phyloP scores from a whole-genome alignment of 2,888 invertebrate genomes.

The Sinelater perroti region DNA sequence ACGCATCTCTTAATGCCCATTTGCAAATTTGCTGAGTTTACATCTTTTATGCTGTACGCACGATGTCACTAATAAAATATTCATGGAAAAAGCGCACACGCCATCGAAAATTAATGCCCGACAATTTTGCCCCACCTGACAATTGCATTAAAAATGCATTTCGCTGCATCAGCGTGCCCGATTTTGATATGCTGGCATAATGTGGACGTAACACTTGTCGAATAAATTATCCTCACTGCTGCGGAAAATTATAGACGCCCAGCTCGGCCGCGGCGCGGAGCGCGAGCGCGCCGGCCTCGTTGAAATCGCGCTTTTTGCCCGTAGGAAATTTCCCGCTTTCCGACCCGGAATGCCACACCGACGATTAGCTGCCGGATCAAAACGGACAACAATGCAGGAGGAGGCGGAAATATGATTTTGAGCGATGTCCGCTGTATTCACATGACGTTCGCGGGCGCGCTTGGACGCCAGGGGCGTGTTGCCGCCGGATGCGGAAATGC shows the following conservation, averaged over 20 bases:
- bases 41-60: slow-evolving; percentile 6
- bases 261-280: no score
- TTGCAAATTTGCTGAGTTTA: slow-evolving; percentile 11
- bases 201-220: not conserved
- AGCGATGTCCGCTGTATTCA: slow-evolving; percentile 23
- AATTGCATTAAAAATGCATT: slow-evolving; percentile 13
- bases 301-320: slow-evolving; percentile 2
- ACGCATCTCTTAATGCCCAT: no score
- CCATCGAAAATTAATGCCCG: slow-evolving; percentile 12
- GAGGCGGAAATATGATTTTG: slow-evolving; percentile 24
- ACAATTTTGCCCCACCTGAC: not conserved
- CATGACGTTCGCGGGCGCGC: slow-evolving; percentile 3
- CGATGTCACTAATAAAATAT: slow-evolving; percentile 9
- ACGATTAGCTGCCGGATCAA: slow-evolving; percentile 4
- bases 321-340: slow-evolving; percentile 9
- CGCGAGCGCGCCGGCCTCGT: no score
- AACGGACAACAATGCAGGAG: slow-evolving; percentile 13
- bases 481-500: slow-evolving; percentile 22
- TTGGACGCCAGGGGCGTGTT: slow-evolving; percentile 16
- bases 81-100: slow-evolving; percentile 18
- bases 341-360: not conserved
- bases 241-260: not conserved
- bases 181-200: not conserved
- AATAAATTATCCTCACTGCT: not conserved
- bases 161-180: not conserved